phyloP scores from a whole-genome alignment of 2,888 invertebrate genomes.

The Pollenia amentaria region DNA sequence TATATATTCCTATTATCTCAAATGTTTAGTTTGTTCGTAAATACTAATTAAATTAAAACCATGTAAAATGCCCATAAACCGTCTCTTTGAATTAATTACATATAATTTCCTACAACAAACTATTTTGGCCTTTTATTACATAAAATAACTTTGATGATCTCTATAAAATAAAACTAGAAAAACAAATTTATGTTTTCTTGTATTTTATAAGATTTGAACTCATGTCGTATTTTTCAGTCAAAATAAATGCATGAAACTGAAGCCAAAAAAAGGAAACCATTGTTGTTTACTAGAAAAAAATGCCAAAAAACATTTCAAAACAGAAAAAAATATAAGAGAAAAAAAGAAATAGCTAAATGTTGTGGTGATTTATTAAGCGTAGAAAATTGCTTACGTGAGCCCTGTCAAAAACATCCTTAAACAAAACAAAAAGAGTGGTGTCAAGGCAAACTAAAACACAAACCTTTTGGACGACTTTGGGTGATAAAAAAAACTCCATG shows the following conservation, averaged over 20 bases:
- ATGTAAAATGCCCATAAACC: not conserved
- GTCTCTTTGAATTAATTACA: constrained; percentile 14
- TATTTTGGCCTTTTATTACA: not conserved
- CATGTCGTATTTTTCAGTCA: constrained; percentile 34
- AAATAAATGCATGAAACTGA: constrained; percentile 15
- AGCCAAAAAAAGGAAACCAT: constrained; percentile 8
- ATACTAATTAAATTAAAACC: not conserved
- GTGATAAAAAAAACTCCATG: not conserved
- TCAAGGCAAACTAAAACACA: constrained; percentile 12
- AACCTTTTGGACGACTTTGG: constrained; percentile 2
- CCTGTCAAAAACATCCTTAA: constrained; percentile 57
- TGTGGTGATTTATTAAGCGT: constrained; percentile 70
- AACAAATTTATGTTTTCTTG: not conserved
- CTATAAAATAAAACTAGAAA: not conserved
- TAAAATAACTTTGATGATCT: constrained; percentile 3
- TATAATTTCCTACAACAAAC: not conserved
- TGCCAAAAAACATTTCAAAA: not conserved
- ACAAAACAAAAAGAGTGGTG: constrained; percentile 41
- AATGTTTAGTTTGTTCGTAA: no score
- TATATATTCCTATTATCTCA: no score
- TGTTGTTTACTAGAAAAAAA: not conserved
- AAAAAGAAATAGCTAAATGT: constrained; percentile 40
- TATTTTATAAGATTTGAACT: constrained; percentile 49
- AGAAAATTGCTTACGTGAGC: constrained; percentile 67
- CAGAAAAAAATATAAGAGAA: not conserved